Base-by-base conservation (phyloP, 2,888 invertebrate species). In the Lymantria dispar region DNA sequence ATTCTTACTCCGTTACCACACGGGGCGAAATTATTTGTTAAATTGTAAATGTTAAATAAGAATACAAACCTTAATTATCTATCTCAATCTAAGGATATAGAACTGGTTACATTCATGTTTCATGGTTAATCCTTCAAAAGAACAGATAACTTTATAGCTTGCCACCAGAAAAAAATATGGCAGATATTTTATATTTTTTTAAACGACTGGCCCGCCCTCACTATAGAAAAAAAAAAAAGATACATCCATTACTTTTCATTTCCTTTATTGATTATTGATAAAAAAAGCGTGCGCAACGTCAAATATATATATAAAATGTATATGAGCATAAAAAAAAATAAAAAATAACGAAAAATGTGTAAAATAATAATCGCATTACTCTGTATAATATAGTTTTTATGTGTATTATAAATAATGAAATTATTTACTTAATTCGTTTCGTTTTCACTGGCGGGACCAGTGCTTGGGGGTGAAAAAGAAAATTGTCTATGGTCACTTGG, bases 351-450 rank as follows among this genome's bases (percentile, higher is more conserved):
- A 60, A 56, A 60, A 53, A 56, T 71, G 66, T 67, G 67, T 83
- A 76, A 81, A 80, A 71, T 67, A 74, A 78, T 78, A 74, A 74
- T 72, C 68, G 68, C 67, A 66, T 70, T 71, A 72, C 64, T 66
- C 60, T 84, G 83, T 85, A 83, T 79, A 74, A 80, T 84, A 85
- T 86, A 85, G 79, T 69, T 73, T 40, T 72, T 79, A 80, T 75
- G 78, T 85, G 77, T 83, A 80, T 74, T 72, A 71, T 66, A 64
- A 56, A 67, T 58, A 60, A 64, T 63, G 43, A 63, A 58, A 46
- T 58, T 59, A 54, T 57, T 61, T 58, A 66, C 57, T 64, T 64
- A 59, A 57, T 57, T 46, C 67, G 68, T 63, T 58, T 60, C 67
- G 69, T 65, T 22, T 22, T 66, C 67, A 60, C 85, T 83, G 85